These are phyloP conservation scores for Cardiocondyla obscurior DNA, from an alignment of 1,140 invertebrate species.

Conservation along the genomic window DNA sequence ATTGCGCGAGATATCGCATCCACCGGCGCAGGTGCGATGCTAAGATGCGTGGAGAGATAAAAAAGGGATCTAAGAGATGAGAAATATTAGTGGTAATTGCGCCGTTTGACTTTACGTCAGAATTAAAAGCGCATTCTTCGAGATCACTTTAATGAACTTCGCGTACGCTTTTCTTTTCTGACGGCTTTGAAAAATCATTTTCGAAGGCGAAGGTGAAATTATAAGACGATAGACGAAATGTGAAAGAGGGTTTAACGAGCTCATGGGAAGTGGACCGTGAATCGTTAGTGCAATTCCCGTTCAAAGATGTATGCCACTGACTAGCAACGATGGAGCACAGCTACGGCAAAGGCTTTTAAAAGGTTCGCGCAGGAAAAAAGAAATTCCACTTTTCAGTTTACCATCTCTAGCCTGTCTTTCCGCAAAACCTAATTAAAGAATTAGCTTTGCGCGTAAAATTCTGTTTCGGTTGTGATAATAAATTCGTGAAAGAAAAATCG, in stretches of 20 bases:
- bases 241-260: conserved; percentile 33
- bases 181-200: conserved; percentile 22
- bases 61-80: background rate
- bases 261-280: conserved; percentile 27
- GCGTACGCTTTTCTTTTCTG: background rate
- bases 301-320: conserved; percentile 22
- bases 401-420: background rate
- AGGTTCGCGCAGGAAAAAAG: background rate
- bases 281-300: conserved; percentile 3
- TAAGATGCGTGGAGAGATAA: background rate
- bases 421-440: conserved; percentile 12
- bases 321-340: background rate
- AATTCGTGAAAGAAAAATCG: background rate
- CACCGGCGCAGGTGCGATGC: background rate
- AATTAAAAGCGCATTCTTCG: background rate
- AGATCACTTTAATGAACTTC: conserved; percentile 17
- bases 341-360: conserved; percentile 14
- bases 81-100: background rate
- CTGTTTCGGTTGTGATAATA: background rate
- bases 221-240: background rate
- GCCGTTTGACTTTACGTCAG: background rate
- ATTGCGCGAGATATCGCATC: conserved; percentile 13
- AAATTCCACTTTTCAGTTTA: conserved; percentile 26
- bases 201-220: background rate
- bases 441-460: background rate